Conservation (phyloP, 2,113 vertebrate genomes). For the Ameiurus melas region DNA sequence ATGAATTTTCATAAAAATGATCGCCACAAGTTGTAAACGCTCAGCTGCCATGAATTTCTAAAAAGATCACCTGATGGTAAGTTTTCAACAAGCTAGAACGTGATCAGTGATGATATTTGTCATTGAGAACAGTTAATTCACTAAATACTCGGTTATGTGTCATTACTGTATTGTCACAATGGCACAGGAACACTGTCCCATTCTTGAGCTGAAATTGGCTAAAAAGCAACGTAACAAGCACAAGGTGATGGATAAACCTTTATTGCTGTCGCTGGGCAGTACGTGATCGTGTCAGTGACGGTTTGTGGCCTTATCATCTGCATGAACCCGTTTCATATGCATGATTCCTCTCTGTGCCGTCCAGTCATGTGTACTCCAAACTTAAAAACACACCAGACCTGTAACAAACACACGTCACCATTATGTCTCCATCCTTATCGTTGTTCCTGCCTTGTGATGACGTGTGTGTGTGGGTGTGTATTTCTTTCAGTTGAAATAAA, state of each 20-base stretch:
- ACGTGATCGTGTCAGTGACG: background rate
- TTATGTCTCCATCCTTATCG: background rate
- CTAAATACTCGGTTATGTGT: background rate
- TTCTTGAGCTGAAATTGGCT: background rate
- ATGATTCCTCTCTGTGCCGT: slow-evolving; percentile 8
- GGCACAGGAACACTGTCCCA: background rate
- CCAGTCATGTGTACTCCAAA: background rate
- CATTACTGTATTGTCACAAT: background rate
- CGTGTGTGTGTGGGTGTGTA: background rate
- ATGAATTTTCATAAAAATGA: background rate
- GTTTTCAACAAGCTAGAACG: background rate
- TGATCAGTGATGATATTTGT: background rate
- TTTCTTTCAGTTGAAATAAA: background rate
- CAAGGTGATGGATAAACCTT: background rate
- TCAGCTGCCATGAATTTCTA: background rate
- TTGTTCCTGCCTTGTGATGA: background rate
- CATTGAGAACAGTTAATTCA: background rate
- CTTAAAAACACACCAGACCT: background rate
- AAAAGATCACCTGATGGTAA: background rate
- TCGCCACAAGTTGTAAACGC: background rate
- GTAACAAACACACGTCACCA: background rate
- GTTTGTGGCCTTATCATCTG: slow-evolving; percentile 25
- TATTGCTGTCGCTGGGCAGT: background rate
- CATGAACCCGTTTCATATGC: slow-evolving; percentile 30
- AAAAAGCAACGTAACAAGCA: background rate